Evolutionary conservation across 2,888 invertebrate genomes (phyloP).

Genomic region (Zygogramma bicolorata): DNA sequence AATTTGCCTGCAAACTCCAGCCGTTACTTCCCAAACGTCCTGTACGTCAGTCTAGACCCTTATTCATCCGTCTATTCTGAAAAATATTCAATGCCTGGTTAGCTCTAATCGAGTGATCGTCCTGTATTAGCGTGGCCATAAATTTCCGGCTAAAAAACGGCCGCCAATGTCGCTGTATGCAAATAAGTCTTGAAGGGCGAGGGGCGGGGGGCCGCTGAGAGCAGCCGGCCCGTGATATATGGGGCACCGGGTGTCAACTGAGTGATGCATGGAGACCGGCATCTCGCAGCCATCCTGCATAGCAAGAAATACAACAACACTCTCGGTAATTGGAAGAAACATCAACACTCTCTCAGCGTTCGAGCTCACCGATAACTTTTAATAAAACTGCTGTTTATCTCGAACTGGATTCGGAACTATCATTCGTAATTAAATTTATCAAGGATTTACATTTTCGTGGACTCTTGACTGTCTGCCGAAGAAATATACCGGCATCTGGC

Average conservation of each 20-base stretch:
- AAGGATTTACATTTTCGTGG: conserved; percentile 30
- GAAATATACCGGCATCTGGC: background rate
- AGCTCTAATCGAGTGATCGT: conserved; percentile 48
- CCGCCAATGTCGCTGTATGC: conserved; percentile 65
- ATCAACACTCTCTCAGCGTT: conserved; percentile 32
- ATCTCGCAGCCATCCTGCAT: conserved; percentile 16
- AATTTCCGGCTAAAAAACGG: conserved; percentile 65
- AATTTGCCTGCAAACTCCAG: too few species aligned
- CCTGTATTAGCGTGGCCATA: conserved; percentile 65
- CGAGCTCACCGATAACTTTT: conserved; percentile 36
- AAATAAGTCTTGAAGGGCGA: conserved; percentile 60
- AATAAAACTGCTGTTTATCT: conserved; percentile 41
- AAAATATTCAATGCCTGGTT: background rate
- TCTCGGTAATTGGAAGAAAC: conserved; percentile 55
- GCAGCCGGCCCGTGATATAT: conserved; percentile 67
- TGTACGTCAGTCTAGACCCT: too few species aligned
- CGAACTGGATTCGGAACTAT: conserved; percentile 41
- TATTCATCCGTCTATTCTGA: too few species aligned
- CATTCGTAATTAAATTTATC: conserved; percentile 47
- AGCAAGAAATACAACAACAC: conserved; percentile 47
- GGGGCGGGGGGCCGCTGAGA: conserved; percentile 41
- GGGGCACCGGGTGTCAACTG: conserved; percentile 69
- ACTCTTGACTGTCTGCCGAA: background rate
- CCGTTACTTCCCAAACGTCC: too few species aligned
- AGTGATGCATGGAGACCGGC: conserved; percentile 67